Evolutionary conservation across 2,888 invertebrate species (phyloP).

Genomic region (Rosalia funebris): DNA sequence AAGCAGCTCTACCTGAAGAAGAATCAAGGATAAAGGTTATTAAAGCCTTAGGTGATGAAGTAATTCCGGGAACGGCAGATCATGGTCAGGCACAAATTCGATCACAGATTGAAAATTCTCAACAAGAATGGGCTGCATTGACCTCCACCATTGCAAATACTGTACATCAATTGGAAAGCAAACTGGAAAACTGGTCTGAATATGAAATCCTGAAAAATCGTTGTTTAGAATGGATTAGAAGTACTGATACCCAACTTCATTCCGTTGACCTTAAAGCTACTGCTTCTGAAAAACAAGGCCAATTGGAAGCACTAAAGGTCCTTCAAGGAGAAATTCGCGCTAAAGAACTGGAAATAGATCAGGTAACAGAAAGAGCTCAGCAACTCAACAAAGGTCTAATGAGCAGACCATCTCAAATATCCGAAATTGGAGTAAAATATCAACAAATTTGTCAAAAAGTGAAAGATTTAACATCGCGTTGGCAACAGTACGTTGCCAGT

Average conservation of each 20-base stretch:
- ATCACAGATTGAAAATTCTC: constrained; percentile 86
- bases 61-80: constrained; percentile 86
- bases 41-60: constrained; percentile 85
- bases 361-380: constrained; percentile 91
- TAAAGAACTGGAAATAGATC: constrained; percentile 92
- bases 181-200: constrained; percentile 91
- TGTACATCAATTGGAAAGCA: constrained; percentile 81
- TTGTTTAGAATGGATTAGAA: constrained; percentile 87
- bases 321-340: constrained; percentile 90
- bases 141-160: constrained; percentile 80
- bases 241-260: constrained; percentile 87
- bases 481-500: constrained; percentile 90
- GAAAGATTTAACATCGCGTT: constrained; percentile 88
- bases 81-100: constrained; percentile 86
- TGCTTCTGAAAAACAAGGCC: constrained; percentile 83
- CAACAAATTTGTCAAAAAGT: constrained; percentile 90
- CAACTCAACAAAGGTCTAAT: constrained; percentile 80
- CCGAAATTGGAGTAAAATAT: constrained; percentile 91
- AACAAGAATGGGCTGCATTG: constrained; percentile 90
- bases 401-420: constrained; percentile 83
- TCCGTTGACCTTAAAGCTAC: constrained; percentile 87
- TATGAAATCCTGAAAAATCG: constrained; percentile 88
- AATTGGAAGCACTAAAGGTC: constrained; percentile 80
- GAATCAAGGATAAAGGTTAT: constrained; percentile 85
- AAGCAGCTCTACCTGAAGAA: constrained; percentile 85